Conservation (phyloP, 2,888 invertebrate genomes). For the Cyaniris semiargus region DNA sequence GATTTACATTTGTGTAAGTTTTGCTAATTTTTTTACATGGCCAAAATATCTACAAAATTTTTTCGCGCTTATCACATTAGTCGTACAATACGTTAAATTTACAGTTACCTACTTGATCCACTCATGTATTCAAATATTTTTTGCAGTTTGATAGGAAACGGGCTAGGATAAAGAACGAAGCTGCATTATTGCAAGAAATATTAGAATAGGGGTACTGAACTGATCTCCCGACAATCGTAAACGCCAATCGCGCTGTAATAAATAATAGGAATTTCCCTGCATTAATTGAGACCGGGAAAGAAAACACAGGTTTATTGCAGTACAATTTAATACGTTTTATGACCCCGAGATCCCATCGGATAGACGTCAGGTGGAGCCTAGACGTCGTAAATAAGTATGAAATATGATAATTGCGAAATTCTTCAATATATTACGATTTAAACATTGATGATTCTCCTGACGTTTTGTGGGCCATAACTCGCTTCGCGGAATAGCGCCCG, state of each 20-base stretch:
- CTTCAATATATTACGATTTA: conserved; percentile 80
- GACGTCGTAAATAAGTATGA: conserved; percentile 79
- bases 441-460: conserved; percentile 77
- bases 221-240: conserved; percentile 52
- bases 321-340: conserved; percentile 69
- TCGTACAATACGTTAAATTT: too few species aligned
- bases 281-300: conserved; percentile 68
- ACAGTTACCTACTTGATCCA: too few species aligned
- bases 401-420: conserved; percentile 81
- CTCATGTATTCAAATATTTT: too few species aligned
- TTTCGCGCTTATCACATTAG: too few species aligned
- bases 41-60: too few species aligned
- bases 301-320: conserved; percentile 69
- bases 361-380: conserved; percentile 74
- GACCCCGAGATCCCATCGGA: conserved; percentile 66
- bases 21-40: too few species aligned
- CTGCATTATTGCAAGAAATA: not conserved
- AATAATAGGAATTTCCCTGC: conserved; percentile 52
- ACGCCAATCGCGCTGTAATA: conserved; percentile 48
- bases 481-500: conserved; percentile 59
- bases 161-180: not conserved
- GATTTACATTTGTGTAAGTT: too few species aligned
- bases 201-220: not conserved
- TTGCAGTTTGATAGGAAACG: not conserved
- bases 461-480: conserved; percentile 77